phyloP scores from a whole-genome alignment of 1,140 invertebrate genomes.

The Nymphalis io region DNA sequence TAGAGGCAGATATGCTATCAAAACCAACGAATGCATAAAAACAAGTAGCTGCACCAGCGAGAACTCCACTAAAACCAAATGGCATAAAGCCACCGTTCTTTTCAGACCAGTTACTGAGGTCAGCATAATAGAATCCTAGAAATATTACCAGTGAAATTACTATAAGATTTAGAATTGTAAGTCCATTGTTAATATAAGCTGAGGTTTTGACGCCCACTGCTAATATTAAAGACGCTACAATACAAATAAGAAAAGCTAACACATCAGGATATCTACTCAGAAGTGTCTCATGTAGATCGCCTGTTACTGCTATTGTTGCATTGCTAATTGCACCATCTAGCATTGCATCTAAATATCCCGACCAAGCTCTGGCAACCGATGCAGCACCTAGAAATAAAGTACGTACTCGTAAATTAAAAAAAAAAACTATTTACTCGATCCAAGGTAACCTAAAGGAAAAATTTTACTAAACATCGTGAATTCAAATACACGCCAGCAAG shows the following conservation, averaged over 20 bases:
- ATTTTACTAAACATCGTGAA: no score
- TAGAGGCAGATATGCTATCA: slow-evolving; percentile 92
- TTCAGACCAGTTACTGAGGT: slow-evolving; percentile 89
- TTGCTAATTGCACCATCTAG: slow-evolving; percentile 90
- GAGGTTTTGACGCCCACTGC: slow-evolving; percentile 94
- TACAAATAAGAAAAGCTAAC: slow-evolving; percentile 88
- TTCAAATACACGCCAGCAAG: no score
- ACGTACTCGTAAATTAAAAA: neutral
- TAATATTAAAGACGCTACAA: slow-evolving; percentile 86
- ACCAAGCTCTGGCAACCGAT: slow-evolving; percentile 95
- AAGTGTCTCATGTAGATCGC: slow-evolving; percentile 86
- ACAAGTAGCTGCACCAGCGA: slow-evolving; percentile 92
- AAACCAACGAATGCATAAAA: slow-evolving; percentile 93
- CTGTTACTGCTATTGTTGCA: slow-evolving; percentile 86
- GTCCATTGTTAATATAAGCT: slow-evolving; percentile 89
- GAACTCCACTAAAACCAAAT: slow-evolving; percentile 88
- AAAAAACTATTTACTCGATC: no score
- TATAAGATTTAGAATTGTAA: slow-evolving; percentile 89
- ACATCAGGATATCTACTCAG: slow-evolving; percentile 90
- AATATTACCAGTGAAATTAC: slow-evolving; percentile 89
- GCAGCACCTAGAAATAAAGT: slow-evolving; percentile 85
- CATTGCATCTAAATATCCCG: slow-evolving; percentile 94
- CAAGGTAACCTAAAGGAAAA: no score
- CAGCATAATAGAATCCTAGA: slow-evolving; percentile 90
- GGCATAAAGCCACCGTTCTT: slow-evolving; percentile 89